Base-by-base conservation (phyloP, 2,888 invertebrate genomes). In the Eremobia ochroleuca region DNA sequence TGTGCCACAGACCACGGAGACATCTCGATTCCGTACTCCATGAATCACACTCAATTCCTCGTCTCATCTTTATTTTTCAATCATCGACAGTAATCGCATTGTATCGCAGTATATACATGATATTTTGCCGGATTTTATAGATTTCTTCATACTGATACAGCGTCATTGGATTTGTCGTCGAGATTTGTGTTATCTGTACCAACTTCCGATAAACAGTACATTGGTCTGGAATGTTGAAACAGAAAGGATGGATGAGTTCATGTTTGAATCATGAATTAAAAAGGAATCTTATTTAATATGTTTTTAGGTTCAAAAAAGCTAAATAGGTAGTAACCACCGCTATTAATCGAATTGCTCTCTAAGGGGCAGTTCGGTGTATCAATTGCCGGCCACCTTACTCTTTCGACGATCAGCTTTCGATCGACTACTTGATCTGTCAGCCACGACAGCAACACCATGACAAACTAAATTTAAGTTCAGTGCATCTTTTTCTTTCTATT, bases 91-190 rank as follows among this genome's bases (percentile, higher is more conserved):
- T 11, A 28, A 43, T 43, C 5, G 28, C 11, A 43, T 28, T 65
- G 40, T 21, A 43, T 21, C 28, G 21, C 43, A 66, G 21, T 66
- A 49, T 2, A 52, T 21, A 21, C 49, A 21, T 52, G 52, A 52
- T 11, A 9, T 25, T 55, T 31, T 46, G 0, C 9, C n/a, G 55
- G 79, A 58, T 18, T 31, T 49, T 21, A 66, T 37, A 58, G n/a
- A 74, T 75, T 79, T 82, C 82, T 34, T 55, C 11, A 61, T 49
- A 67, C n/a, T 34, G 13, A 81, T 82, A 34, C 31, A 65, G 62
- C 68, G 68, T 69, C 76, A 81, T 81, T 37, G 40, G 31, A 76
- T 75, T 85, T 55, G 76, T 81, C 71, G 75, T n/a, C 11, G 11
- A 68, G 59, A 84, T 72, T 84, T 58, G 34, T 73, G 55, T 70